Conservation (phyloP, 1,140 invertebrate species). For the Notospermus geniculatus region DNA sequence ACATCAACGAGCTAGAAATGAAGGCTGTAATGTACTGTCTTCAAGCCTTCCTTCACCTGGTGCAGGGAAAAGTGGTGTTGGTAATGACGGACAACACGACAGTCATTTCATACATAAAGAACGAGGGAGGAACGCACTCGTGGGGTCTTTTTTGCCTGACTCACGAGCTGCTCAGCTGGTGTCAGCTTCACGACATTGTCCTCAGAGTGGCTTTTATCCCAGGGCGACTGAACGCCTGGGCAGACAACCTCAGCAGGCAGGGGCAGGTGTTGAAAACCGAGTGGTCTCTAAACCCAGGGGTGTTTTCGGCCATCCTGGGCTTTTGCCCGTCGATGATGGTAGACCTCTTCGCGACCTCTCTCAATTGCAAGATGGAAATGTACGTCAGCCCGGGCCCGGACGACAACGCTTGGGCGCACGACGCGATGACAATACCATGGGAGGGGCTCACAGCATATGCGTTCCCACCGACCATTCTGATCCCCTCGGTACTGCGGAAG, state of each 20-base stretch:
- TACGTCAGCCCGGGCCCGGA: constrained; percentile 16
- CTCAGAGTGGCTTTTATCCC: constrained; percentile 11
- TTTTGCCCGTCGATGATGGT: too few relatives aligned
- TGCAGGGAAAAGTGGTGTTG: too few relatives aligned
- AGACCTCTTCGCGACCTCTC: constrained; percentile 19
- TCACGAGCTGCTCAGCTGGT: constrained; percentile 15
- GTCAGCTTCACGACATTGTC: neutral
- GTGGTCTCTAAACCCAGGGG: constrained; percentile 2
- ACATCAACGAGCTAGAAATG: constrained; percentile 20
- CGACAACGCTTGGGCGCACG: constrained; percentile 3
- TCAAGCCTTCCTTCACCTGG: too few relatives aligned
- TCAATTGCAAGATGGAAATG: constrained; percentile 16
- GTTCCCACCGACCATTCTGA: constrained; percentile 19
- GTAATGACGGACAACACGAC: too few relatives aligned
- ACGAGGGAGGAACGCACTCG: constrained; percentile 14
- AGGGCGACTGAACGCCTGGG: neutral
- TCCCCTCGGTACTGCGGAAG: constrained; percentile 18
- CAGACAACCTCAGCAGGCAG: constrained; percentile 9
- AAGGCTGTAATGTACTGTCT: constrained; percentile 16
- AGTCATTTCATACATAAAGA: constrained; percentile 13
- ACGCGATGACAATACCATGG: constrained; percentile 20
- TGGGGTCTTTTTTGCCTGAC: constrained; percentile 10
- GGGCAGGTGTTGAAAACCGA: too few relatives aligned
- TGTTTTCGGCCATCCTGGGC: too few relatives aligned
- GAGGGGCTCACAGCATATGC: constrained; percentile 21